Base-by-base conservation (phyloP, 2,797 vertebrate genomes). In the Poliocrania exsul region DNA sequence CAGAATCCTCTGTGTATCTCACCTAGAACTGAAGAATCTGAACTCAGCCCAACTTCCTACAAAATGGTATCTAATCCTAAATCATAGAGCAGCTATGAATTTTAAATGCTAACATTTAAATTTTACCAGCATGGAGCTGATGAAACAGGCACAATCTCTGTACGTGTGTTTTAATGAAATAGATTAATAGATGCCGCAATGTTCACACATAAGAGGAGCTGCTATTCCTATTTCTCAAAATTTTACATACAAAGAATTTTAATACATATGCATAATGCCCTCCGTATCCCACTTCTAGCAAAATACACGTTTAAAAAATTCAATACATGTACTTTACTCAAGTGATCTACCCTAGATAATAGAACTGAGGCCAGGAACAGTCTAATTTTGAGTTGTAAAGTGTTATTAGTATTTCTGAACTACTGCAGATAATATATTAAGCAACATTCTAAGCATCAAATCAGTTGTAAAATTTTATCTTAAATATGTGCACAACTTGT, bases 181-280 rank as follows among this genome's bases (percentile, higher is more conserved):
- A 31, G 37, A 65, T 82, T 23, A 80, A 86, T 33, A 33, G 37
- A 65, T 82, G 26, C 51, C 75, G 17, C 38, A 69, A 8, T 61
- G 42, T 57, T 67, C 69, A 80, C 12, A 42, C 37, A 49, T 37
- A 71, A 72, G 24, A 67, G 24, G 16, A 83, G 37, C 21, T 51
- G 10, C 26, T 93, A 70, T 57, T 92, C 60, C 10, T 73, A 6
- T 78, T 92, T 53, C 70, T 90, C 64, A 83, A 57, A 49, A 66
- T 53, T 92, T 83, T 66, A n/a, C 72, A 78, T 57, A 53, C 13
- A 65, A 88, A 72, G 9, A 72, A 17, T 80, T 75, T 58, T 60
- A 80, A 75, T 81, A 69, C 25, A 28, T 75, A 77, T 57, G 60
- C 25, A 65, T 86, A 83, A 86, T 24, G 24, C 11, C 28, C 46